A percentile compares a stretch with the other conserved stretches of the same genome.
phyloP scores from a whole-genome alignment of 2,888 invertebrate genomes.

The Caenorhabditis sp. region DNA sequence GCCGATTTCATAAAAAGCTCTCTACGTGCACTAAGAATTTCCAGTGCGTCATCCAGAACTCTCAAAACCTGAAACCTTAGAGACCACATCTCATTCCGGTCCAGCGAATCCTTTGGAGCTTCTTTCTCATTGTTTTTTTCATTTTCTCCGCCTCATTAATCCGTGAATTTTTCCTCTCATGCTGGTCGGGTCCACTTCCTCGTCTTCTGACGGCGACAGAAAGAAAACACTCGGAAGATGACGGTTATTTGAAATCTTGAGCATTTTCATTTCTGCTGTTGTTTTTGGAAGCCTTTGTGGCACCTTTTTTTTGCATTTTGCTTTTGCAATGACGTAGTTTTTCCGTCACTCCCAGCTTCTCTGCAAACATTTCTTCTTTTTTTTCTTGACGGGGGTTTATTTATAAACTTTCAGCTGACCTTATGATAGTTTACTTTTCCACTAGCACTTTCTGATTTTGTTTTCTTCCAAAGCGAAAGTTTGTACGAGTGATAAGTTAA shows the following conservation, averaged over 20 bases:
- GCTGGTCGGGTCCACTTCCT: constrained; percentile 35
- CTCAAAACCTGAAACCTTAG: background rate
- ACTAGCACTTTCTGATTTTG: constrained; percentile 27
- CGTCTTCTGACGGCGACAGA: constrained; percentile 11
- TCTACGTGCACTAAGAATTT: background rate
- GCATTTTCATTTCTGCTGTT: constrained; percentile 13
- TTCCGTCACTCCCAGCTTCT: constrained; percentile 6
- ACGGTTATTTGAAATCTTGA: background rate
- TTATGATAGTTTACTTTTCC: constrained; percentile 39
- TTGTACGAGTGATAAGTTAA: constrained; percentile 1
- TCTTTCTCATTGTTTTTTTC: constrained; percentile 14
- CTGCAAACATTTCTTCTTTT: constrained; percentile 20
- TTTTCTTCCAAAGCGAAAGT: constrained; percentile 9
- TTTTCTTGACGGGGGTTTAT: constrained; percentile 27
- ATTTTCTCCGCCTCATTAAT: constrained; percentile 37
- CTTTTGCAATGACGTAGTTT: constrained; percentile 28
- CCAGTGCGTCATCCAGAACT: too few relatives aligned
- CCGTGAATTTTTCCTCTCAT: constrained; percentile 31
- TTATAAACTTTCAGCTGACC: constrained; percentile 47
- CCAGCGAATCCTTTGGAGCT: constrained; percentile 22
- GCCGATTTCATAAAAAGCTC: background rate
- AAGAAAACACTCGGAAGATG: constrained; percentile 6
- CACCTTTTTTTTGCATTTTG: constrained; percentile 21
- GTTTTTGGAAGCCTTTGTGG: constrained; percentile 28
- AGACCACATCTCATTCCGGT: constrained; percentile 26